These are phyloP conservation scores for Crioceris asparagi DNA, from an alignment of 2,888 invertebrate genomes.

Conservation along the genomic window DNA sequence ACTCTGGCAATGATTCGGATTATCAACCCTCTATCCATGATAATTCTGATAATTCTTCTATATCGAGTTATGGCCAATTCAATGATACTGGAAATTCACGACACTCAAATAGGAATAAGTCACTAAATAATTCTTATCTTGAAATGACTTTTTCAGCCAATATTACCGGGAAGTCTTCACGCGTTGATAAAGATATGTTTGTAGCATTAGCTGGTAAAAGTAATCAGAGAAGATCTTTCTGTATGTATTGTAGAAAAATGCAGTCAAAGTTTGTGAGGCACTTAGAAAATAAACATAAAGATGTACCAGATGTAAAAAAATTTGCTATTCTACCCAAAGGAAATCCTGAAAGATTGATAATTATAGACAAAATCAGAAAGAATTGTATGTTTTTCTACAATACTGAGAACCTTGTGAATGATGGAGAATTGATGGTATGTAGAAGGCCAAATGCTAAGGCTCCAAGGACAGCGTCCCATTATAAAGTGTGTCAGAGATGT, in stretches of 20 bases:
- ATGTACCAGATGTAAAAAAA: conserved; percentile 8
- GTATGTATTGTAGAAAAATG: conserved; percentile 8
- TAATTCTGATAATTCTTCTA: no score
- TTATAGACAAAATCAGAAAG: conserved; percentile 5
- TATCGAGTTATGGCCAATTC: no score
- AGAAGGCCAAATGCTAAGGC: conserved; percentile 7
- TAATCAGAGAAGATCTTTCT: conserved; percentile 7
- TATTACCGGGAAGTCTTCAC: no score
- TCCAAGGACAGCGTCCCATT: conserved; percentile 4
- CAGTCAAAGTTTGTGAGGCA: conserved; percentile 10
- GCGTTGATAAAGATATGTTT: conserved; percentile 6
- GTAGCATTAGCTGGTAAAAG: conserved; percentile 4
- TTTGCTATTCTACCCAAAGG: conserved; percentile 7
- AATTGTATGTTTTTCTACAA: conserved; percentile 8
- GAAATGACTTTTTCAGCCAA: no score
- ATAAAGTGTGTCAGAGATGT: conserved; percentile 4
- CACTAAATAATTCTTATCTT: no score
- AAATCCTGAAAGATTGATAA: conserved; percentile 3
- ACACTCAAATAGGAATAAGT: no score
- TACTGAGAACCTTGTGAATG: conserved; percentile 4
- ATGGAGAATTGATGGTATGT: conserved; percentile 7
- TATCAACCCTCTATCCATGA: no score
- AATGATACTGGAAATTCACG: no score
- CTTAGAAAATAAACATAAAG: conserved; percentile 6
- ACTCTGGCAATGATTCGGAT: no score